A percentile compares a stretch with the other conserved stretches of the same genome.
These are phyloP conservation scores for Corythoichthys intestinalis DNA, from an alignment of 2,113 vertebrate species.

Conservation along the genomic window DNA sequence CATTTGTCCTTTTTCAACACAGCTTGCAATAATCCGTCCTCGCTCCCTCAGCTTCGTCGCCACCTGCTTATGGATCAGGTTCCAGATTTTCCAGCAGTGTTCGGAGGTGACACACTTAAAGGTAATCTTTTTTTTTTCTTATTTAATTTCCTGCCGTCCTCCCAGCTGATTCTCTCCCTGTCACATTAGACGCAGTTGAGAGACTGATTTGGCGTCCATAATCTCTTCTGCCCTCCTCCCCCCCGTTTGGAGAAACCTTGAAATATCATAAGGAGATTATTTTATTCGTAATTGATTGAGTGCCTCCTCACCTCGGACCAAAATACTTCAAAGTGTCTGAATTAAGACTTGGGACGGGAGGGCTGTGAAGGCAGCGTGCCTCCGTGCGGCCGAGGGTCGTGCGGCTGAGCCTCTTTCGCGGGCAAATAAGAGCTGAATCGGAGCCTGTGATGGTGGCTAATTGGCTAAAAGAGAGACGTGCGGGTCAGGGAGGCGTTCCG, in stretches of 20 bases:
- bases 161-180: conserved; percentile 94
- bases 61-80: conserved; percentile 64
- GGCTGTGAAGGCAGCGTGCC: conserved; percentile 32
- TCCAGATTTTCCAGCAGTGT: conserved; percentile 63
- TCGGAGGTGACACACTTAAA: conserved; percentile 86
- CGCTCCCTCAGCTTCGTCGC: conserved; percentile 30
- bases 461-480: conserved; percentile 54
- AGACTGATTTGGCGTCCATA: conserved; percentile 93
- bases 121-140: conserved; percentile 92
- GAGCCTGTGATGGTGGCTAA: conserved; percentile 59
- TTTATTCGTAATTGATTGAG: conserved; percentile 99
- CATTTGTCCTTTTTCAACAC: conserved; percentile 53
- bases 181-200: conserved; percentile 95
- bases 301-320: conserved; percentile 86
- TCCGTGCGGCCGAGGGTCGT: conserved; percentile 43
- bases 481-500: conserved; percentile 45
- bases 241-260: conserved; percentile 80
- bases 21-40: conserved; percentile 55
- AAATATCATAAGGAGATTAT: conserved; percentile 99
- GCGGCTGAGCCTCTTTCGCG: conserved; percentile 59
- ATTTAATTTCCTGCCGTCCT: conserved; percentile 86
- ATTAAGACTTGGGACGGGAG: conserved; percentile 63
- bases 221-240: conserved; percentile 80
- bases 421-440: conserved; percentile 58
- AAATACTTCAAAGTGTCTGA: conserved; percentile 95